Base-by-base conservation (phyloP, 2,797 vertebrate species). In the Natrix natrix region DNA sequence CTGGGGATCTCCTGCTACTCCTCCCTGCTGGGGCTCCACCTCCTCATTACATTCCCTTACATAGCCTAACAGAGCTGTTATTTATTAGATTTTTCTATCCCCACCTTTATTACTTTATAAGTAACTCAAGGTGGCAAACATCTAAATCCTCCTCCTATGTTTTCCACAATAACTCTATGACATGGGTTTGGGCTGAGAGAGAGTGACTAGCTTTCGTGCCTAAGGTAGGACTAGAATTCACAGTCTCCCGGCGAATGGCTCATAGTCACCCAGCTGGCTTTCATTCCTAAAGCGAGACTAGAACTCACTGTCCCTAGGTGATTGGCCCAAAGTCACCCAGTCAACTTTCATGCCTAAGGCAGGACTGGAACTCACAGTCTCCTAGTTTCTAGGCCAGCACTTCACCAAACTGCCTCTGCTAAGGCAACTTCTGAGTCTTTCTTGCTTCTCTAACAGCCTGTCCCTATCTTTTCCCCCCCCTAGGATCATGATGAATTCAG, bases 401-500 rank as follows among this genome's bases (percentile, higher is more conserved):
- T 74, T 74, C 66, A 74, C 66, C n/a, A 74, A 74, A 37, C 66
- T 5, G 14, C n/a, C 6, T 74, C 32, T 78, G 69, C 20, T 43
- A 8, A 43, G 37, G 37, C 74, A 48, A 83, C 37, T 48, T 48
- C 74, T 11, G 20, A 48, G 37, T 1, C 4, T 83, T 48, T 12
- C 37, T 83, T 43, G 74, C 37, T 83, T 57, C 5, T 24, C 32
- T n/a, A 87, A 87, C 60, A 78, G 26, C 8, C 6, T 1, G 3
- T 22, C 22, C 10, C 13, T 11, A 0, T 8, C 26, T 5, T 52
- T 63, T 52, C 66, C 28, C 28, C 92, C 28, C 92, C 32, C 92
- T 94, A 99, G 98, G 95, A 98, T 99, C 97, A 98, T 98, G 96
- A 98, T 97, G 94, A 99, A 98, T 94, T 98, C 98, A 0, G 98